phyloP scores from a whole-genome alignment of 2,888 invertebrate genomes.

The Cinara cedri region DNA sequence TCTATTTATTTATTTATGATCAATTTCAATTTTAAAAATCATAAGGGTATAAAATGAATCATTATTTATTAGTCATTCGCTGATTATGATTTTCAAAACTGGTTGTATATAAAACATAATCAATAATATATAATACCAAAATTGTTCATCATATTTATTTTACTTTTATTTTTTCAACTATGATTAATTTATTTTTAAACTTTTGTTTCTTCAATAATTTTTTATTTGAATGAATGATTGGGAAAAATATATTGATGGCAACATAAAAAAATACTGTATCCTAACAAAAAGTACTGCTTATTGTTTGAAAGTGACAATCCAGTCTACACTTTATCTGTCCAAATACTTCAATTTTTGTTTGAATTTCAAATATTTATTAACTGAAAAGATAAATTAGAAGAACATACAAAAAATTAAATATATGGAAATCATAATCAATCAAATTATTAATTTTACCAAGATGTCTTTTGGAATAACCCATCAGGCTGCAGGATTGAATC shows the following conservation, averaged over 20 bases:
- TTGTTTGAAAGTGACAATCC: conserved; percentile 6
- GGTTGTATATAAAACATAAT: no score
- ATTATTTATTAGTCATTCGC: no score
- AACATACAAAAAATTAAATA: not conserved
- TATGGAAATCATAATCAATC: not conserved
- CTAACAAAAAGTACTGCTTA: conserved; percentile 14
- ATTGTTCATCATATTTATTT: no score
- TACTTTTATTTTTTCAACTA: no score
- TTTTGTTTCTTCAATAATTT: not conserved
- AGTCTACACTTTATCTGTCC: conserved; percentile 21
- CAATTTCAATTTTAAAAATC: no score
- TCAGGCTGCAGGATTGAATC: not conserved
- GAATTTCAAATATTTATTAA: conserved; percentile 9
- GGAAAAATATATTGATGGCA: not conserved
- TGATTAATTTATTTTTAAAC: not conserved
- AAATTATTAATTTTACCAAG: not conserved
- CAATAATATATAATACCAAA: no score
- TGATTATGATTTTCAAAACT: not conserved
- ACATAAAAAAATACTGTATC: conserved; percentile 13
- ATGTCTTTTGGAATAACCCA: not conserved
- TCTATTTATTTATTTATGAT: not conserved
- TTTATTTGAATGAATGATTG: not conserved
- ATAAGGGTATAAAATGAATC: not conserved
- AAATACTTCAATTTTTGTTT: not conserved
- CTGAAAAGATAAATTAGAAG: conserved; percentile 1